Conservation (phyloP, 2,888 invertebrate genomes). For the Drosophila borealis region DNA sequence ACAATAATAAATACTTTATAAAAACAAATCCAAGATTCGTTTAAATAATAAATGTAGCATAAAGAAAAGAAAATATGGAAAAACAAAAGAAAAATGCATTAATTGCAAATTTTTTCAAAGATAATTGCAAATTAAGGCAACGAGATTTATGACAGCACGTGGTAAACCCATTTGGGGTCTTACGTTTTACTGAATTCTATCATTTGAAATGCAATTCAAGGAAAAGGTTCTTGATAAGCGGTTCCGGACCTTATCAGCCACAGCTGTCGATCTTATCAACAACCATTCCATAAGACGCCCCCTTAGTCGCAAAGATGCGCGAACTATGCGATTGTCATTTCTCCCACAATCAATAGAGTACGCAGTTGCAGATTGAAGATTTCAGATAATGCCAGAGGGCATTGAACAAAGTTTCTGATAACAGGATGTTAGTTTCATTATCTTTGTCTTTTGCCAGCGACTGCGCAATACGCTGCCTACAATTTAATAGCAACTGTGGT, state of each 20-base stretch:
- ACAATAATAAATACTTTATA: constrained; percentile 7
- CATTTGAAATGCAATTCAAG: constrained; percentile 8
- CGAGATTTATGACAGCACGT: neutral
- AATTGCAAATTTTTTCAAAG: neutral
- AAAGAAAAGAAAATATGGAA: neutral
- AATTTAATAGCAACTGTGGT: neutral
- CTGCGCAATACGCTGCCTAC: neutral
- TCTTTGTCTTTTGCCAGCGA: neutral
- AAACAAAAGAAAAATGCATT: neutral
- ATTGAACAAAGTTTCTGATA: no score
- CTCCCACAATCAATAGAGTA: neutral
- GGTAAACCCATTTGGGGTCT: constrained; percentile 17
- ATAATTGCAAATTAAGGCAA: neutral
- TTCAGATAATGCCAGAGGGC: neutral
- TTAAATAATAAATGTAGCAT: neutral
- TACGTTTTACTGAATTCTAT: neutral
- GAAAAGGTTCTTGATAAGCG: constrained; percentile 24
- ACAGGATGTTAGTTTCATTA: no score
- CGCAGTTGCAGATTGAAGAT: neutral
- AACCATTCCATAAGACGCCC: constrained; percentile 25
- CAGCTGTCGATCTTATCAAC: constrained; percentile 34
- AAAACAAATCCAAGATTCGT: constrained; percentile 6
- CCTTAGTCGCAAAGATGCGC: constrained; percentile 1
- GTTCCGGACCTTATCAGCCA: constrained; percentile 39
- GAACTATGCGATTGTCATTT: constrained; percentile 2